Evolutionary conservation across 2,797 vertebrate species (phyloP).

Genomic region (Sebastes oblongus): DNA sequence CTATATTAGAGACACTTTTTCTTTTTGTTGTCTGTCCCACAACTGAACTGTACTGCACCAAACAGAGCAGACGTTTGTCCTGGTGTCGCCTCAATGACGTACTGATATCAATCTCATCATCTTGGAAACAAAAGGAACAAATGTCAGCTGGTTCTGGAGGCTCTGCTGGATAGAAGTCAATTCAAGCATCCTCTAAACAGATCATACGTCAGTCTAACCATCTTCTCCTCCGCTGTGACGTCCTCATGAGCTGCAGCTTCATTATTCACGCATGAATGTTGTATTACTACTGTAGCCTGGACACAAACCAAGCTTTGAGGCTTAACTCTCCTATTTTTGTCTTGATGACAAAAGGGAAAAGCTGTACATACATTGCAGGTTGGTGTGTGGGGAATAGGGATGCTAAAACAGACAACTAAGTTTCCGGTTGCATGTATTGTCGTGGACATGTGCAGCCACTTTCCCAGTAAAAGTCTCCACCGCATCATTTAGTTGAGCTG

Average conservation of each 20-base stretch:
- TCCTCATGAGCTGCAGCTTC: not conserved
- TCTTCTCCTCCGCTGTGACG: not conserved
- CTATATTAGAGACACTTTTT: not conserved
- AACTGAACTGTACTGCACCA: not conserved
- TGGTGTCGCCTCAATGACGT: not conserved
- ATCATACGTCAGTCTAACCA: not conserved
- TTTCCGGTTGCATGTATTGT: no score
- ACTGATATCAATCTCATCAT: not conserved
- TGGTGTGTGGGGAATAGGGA: not conserved
- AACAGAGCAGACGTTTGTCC: not conserved
- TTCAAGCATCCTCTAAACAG: not conserved
- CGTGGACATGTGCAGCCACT: no score
- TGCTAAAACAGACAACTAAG: no score
- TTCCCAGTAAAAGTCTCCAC: no score
- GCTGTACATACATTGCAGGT: not conserved
- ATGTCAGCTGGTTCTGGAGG: not conserved
- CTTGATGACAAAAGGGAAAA: not conserved
- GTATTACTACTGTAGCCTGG: not conserved
- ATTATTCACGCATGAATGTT: not conserved
- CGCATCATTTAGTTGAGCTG: no score
- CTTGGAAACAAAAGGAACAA: no score
- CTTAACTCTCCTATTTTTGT: not conserved
- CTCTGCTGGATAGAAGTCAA: not conserved
- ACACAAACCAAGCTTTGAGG: not conserved
- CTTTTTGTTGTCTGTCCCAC: not conserved